Percentiles rank a stretch among this genome's conserved stretches.
Conservation (phyloP, 2,797 vertebrate genomes). For the Apodemus agrarius region DNA sequence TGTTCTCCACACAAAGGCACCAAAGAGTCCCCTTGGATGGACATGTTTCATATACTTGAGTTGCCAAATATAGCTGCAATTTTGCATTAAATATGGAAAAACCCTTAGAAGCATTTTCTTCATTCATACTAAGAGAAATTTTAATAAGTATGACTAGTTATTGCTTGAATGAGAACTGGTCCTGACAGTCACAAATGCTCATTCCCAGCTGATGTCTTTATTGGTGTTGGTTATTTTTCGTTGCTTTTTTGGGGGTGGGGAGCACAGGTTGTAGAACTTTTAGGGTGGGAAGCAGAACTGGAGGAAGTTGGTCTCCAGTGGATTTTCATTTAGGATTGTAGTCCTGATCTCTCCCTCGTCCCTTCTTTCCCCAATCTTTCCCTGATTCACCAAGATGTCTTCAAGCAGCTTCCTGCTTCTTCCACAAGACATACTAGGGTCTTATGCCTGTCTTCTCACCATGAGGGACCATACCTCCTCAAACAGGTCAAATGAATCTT, state of each 20-base stretch:
- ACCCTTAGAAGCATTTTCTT: not conserved
- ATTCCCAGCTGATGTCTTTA: not conserved
- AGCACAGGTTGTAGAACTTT: not conserved
- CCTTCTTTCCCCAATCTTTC: not conserved
- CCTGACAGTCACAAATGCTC: not conserved
- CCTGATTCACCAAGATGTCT: not conserved
- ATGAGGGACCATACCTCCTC: not conserved
- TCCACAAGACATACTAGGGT: fast-evolving
- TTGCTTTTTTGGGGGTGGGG: no score
- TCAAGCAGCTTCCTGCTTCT: not conserved
- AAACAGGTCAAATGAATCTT: not conserved
- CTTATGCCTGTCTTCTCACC: not conserved
- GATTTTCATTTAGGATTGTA: not conserved
- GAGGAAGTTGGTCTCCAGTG: not conserved
- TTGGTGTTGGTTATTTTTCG: no score
- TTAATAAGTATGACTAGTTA: not conserved
- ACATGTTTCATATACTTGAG: not conserved
- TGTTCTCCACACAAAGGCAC: not conserved
- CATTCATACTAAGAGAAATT: not conserved
- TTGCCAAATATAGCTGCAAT: not conserved
- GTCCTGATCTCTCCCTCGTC: no score
- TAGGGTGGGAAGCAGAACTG: not conserved
- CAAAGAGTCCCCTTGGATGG: not conserved
- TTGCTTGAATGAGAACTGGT: not conserved
- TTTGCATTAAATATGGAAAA: not conserved